Base-by-base conservation (phyloP, 2,888 invertebrate genomes). In the Thumatha senex region DNA sequence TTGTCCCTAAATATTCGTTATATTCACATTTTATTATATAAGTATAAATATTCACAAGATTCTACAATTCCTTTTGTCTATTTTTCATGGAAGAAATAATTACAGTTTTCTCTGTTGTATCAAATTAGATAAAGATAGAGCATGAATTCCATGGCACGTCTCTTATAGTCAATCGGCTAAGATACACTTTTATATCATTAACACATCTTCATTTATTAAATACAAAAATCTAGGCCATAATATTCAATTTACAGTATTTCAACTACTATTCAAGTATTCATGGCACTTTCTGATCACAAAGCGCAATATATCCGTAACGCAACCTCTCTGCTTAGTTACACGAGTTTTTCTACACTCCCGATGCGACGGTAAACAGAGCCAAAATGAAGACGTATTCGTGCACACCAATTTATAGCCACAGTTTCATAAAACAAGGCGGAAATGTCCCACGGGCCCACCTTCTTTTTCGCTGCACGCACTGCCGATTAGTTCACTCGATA, bases 1-100 rank as follows among this genome's bases (percentile, higher is more conserved):
- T 79, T 82, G 67, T 78, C 77, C 81, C 82, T 87, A 85, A 80
- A 68, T 86, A 89, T 88, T 85, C 87, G 84, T 87, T 84, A 83
- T 88, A 89, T 88, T 86, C 89, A 89, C 89, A 76, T 70, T 72
- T 31, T 8, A 67, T 59, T 60, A 57, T 57, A 63, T 76, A 79
- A 67, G 68, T 78, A 70, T 80, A 80, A 31, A 31, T 31, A 78
- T 78, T 80, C 78, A 80, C 77, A 78, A 72, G 72, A 78, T 72
- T 71, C 76, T 85, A 84, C 75, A 72, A 76, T 78, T 77, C 73
- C 74, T 72, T 77, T 67, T 68, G 68, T 65, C 51, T 63, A 69
- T 68, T 67, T 54, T 68, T 58, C 66, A 76, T 68, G 66, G 56
- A 54, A 54, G 63, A 63, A 67, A 72, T 68, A 56, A 61, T 52